Evolutionary conservation across 2,113 vertebrate genomes (phyloP).

Genomic region (Vireo altiloquus): DNA sequence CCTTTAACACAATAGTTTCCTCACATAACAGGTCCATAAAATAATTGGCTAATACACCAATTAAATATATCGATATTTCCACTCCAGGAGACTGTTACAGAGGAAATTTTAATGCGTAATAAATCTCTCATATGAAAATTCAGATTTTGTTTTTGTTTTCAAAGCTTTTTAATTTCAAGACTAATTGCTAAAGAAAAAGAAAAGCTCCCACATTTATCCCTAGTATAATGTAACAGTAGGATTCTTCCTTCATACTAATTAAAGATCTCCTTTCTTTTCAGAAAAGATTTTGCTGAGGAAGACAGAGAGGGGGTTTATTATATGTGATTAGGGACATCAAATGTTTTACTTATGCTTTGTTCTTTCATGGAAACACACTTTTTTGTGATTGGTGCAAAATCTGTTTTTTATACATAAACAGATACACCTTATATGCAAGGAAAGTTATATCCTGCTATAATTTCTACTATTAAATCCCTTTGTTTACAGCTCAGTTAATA

Average conservation of each 20-base stretch:
- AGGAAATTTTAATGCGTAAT: not conserved
- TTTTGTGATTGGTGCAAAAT: not conserved
- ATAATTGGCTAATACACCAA: not conserved
- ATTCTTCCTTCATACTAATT: not conserved
- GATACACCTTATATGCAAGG: not conserved
- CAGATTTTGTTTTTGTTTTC: not conserved
- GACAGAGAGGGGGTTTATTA: not conserved
- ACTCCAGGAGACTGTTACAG: not conserved
- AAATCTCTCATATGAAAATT: not conserved
- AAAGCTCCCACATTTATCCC: not conserved
- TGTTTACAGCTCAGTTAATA: not conserved
- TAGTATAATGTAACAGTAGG: not conserved
- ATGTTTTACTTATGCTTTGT: not conserved
- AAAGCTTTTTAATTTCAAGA: not conserved
- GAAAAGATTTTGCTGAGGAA: not conserved
- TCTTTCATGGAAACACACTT: not conserved
- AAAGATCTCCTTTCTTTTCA: not conserved
- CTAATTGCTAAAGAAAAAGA: not conserved
- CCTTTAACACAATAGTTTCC: not conserved
- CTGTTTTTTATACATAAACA: not conserved
- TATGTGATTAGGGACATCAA: not conserved
- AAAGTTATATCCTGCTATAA: not conserved
- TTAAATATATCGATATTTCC: not conserved
- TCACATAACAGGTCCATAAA: not conserved
- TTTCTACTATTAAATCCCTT: not conserved